Percentiles rank a stretch among this genome's conserved stretches.
These are phyloP conservation scores for Corythornis vintsioides DNA, from an alignment of 2,113 vertebrate species.

Conservation along the genomic window DNA sequence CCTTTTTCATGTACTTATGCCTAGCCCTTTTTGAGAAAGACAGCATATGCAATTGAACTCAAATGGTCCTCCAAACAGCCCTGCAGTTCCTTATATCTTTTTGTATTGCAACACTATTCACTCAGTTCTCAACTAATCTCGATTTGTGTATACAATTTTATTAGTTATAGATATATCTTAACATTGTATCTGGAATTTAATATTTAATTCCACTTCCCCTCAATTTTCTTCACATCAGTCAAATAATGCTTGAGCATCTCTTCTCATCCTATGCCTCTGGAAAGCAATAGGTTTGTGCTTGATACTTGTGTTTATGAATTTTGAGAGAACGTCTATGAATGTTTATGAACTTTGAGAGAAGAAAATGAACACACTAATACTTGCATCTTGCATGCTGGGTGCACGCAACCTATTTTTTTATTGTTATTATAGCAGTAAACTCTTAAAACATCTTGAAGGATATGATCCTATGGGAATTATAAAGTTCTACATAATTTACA, in stretches of 20 bases:
- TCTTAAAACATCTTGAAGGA: neutral
- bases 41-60: rapidly evolving
- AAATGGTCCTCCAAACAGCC: neutral
- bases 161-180: neutral
- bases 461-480: neutral
- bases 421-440: neutral
- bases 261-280: neutral
- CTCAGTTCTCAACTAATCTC: neutral
- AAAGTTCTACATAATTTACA: neutral
- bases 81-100: neutral
- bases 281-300: neutral
- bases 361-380: neutral
- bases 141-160: neutral
- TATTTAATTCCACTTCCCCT: neutral
- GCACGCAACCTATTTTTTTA: neutral
- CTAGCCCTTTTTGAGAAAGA: neutral
- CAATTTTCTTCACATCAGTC: neutral
- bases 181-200: neutral
- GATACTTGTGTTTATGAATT: neutral
- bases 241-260: rapidly evolving
- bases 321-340: neutral
- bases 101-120: neutral
- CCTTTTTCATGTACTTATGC: neutral
- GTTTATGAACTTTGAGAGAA: neutral
- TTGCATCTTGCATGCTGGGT: neutral